These are phyloP conservation scores for Sarcoramphus papa DNA, from an alignment of 2,797 vertebrate species.

Conservation along the genomic window DNA sequence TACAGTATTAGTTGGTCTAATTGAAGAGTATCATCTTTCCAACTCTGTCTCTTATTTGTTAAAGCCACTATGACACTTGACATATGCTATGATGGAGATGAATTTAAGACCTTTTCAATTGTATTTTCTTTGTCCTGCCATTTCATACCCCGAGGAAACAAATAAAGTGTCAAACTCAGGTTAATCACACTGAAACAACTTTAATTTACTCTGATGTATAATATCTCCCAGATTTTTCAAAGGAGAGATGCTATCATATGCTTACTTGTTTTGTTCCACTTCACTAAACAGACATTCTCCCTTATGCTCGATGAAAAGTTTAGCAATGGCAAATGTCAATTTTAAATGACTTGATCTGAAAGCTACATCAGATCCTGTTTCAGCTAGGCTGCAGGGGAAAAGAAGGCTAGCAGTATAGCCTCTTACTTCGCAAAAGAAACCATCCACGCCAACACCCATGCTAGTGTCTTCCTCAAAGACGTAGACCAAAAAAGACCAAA, in stretches of 20 bases:
- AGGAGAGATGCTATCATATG: constrained; percentile 4
- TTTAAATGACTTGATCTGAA: constrained; percentile 30
- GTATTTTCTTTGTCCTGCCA: not conserved
- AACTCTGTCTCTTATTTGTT: not conserved
- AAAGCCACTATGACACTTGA: not conserved
- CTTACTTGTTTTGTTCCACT: constrained; percentile 24
- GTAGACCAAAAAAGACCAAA: not conserved
- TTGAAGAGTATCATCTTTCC: not conserved
- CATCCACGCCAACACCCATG: not conserved
- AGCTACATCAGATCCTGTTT: not conserved
- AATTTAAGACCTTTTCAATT: not conserved
- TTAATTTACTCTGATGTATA: not conserved
- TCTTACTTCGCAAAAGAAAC: not conserved
- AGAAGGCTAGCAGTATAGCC: not conserved
- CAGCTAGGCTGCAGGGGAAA: not conserved
- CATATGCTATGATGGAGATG: not conserved
- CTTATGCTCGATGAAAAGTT: constrained; percentile 41
- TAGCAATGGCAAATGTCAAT: constrained; percentile 43
- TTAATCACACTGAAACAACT: constrained; percentile 1
- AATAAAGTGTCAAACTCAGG: not conserved
- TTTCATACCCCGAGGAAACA: not conserved
- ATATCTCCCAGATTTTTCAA: constrained; percentile 32
- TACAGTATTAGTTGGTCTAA: not conserved
- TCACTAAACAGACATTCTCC: constrained; percentile 35
- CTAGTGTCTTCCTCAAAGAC: not conserved